phyloP scores from a whole-genome alignment of 2,797 vertebrate genomes.

The Sebastes umbrosus region DNA sequence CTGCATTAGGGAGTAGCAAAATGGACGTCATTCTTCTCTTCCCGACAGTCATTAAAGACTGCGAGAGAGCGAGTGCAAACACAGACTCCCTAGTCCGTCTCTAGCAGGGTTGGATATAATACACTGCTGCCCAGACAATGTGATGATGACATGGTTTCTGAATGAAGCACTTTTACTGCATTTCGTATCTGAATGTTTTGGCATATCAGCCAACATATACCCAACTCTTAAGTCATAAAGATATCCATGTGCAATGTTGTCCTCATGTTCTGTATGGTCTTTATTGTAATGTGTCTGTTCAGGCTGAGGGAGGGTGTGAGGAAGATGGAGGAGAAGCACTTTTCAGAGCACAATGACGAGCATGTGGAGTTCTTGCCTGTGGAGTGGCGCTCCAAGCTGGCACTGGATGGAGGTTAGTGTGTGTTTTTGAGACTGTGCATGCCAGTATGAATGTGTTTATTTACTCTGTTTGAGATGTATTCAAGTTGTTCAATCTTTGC shows the following conservation, averaged over 20 bases:
- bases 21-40: constrained; percentile 14
- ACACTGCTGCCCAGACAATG: background rate
- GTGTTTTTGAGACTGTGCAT: background rate
- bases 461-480: background rate
- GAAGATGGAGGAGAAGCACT: constrained; percentile 98
- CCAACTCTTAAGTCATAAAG: background rate
- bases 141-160: background rate
- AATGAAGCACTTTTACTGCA: background rate
- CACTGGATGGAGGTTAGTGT: constrained; percentile 92
- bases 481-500: background rate
- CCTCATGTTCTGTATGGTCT: background rate
- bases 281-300: constrained; percentile 6
- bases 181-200: background rate
- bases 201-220: background rate
- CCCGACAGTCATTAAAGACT: constrained; percentile 22
- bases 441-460: background rate
- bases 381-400: constrained; percentile 96
- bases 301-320: constrained; percentile 97
- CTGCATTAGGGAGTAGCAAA: constrained; percentile 47
- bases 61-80: background rate
- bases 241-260: background rate
- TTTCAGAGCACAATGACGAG: constrained; percentile 88
- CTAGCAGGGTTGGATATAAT: background rate
- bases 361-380: constrained; percentile 98
- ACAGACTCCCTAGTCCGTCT: constrained; percentile 1